Conservation (phyloP, 1,140 invertebrate species). For the Asbolus verrucosus region DNA sequence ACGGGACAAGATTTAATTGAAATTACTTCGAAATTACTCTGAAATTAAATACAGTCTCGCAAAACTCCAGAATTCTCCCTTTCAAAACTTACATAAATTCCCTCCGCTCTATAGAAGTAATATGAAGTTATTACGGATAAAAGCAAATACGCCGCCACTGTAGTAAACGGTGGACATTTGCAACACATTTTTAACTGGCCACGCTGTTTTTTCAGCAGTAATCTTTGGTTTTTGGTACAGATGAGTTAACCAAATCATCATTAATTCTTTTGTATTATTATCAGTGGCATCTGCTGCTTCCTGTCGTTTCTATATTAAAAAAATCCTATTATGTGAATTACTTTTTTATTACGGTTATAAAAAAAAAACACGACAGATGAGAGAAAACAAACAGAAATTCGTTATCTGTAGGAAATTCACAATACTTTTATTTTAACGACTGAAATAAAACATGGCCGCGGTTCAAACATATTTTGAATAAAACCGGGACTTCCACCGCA, state of each 20-base stretch:
- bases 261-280: constrained; percentile 18
- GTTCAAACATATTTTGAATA: constrained; percentile 2
- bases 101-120: constrained; percentile 7
- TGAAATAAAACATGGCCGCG: constrained; percentile 4
- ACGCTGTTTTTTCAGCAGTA: no score
- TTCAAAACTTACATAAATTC: constrained; percentile 21
- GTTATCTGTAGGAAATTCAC: not conserved
- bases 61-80: constrained; percentile 16
- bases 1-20: constrained; percentile 17
- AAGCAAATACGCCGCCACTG: constrained; percentile 4
- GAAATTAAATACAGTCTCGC: constrained; percentile 29
- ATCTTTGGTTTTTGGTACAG: not conserved
- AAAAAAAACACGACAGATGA: constrained; percentile 8
- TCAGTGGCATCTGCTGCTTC: constrained; percentile 21
- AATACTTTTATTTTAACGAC: no score
- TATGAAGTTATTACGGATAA: constrained; percentile 6
- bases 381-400: constrained; percentile 4
- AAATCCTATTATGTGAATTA: constrained; percentile 23
- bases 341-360: constrained; percentile 12
- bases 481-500: not conserved
- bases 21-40: constrained; percentile 16
- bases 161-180: constrained; percentile 40
- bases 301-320: constrained; percentile 17
- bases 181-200: constrained; percentile 39
- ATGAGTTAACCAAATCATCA: constrained; percentile 17